Evolutionary conservation across 1,140 invertebrate genomes (phyloP).

Genomic region (Diorhabda carinulata): DNA sequence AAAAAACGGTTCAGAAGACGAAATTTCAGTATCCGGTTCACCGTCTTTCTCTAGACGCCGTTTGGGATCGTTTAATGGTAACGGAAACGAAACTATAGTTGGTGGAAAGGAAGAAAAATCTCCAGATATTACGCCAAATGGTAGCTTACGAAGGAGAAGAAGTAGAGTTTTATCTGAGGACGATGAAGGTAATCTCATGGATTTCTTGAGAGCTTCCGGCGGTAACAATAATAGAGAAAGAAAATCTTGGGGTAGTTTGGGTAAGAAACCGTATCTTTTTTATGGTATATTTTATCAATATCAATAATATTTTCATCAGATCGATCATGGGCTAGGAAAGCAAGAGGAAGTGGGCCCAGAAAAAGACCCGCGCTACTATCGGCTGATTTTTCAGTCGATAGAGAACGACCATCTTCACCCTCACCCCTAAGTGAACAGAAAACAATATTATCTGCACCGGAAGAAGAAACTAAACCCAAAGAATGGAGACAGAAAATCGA

Average conservation of each 20-base stretch:
- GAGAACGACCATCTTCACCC: constrained; percentile 71
- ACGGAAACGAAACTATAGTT: constrained; percentile 45
- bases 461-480: constrained; percentile 57
- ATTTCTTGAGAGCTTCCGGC: constrained; percentile 74
- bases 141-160: constrained; percentile 73
- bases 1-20: constrained; percentile 54
- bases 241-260: constrained; percentile 80
- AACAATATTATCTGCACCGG: constrained; percentile 40
- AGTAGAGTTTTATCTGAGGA: constrained; percentile 79
- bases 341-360: constrained; percentile 64
- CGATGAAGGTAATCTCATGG: constrained; percentile 80
- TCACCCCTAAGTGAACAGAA: constrained; percentile 55
- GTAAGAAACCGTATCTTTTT: constrained; percentile 17
- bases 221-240: constrained; percentile 67
- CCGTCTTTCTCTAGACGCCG: constrained; percentile 63
- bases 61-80: constrained; percentile 59
- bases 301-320: constrained; percentile 51
- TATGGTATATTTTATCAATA: background rate
- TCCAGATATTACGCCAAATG: constrained; percentile 85
- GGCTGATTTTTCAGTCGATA: constrained; percentile 64
- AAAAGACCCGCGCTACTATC: constrained; percentile 66
- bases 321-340: constrained; percentile 79
- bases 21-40: constrained; percentile 59
- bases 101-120: constrained; percentile 63
- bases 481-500: constrained; percentile 86